These are phyloP conservation scores for Microtus ochrogaster DNA, from an alignment of 2,113 vertebrate species.

Conservation along the genomic window DNA sequence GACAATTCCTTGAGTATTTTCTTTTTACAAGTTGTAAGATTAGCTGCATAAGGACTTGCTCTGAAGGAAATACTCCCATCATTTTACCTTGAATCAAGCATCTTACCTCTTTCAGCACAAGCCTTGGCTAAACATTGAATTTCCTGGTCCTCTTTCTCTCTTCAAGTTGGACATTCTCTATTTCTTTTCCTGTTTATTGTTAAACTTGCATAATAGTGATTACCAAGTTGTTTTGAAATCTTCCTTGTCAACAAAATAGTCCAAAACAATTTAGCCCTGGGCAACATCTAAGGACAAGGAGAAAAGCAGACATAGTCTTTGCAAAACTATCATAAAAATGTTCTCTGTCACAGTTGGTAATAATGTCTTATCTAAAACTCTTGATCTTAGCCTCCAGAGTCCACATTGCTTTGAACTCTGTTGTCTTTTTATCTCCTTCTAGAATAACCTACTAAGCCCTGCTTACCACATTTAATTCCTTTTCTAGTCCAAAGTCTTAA, in stretches of 20 bases:
- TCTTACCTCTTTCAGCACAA: not conserved
- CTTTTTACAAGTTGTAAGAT: not conserved
- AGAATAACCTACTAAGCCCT: not conserved
- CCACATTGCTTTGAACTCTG: not conserved
- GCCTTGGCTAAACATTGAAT: not conserved
- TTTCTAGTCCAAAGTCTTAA: not conserved
- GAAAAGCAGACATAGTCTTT: not conserved
- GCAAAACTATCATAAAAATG: not conserved
- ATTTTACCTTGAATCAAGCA: not conserved
- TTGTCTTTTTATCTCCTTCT: not conserved
- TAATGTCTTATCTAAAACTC: not conserved
- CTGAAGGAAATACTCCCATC: not conserved
- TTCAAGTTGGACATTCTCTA: not conserved
- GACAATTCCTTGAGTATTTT: not conserved
- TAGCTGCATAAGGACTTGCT: not conserved
- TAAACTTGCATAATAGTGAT: not conserved
- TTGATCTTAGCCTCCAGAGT: not conserved
- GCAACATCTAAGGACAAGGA: not conserved
- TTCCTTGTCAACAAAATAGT: not conserved
- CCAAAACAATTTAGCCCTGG: not conserved
- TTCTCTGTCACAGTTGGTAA: not conserved
- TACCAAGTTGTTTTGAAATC: not conserved
- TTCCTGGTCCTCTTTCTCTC: not conserved
- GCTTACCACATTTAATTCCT: not conserved
- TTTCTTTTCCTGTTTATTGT: not conserved